Evolutionary conservation across 2,888 invertebrate species (phyloP), one percentile per base, ranked within the genome.

Genomic region (Dryococelus australis): DNA sequence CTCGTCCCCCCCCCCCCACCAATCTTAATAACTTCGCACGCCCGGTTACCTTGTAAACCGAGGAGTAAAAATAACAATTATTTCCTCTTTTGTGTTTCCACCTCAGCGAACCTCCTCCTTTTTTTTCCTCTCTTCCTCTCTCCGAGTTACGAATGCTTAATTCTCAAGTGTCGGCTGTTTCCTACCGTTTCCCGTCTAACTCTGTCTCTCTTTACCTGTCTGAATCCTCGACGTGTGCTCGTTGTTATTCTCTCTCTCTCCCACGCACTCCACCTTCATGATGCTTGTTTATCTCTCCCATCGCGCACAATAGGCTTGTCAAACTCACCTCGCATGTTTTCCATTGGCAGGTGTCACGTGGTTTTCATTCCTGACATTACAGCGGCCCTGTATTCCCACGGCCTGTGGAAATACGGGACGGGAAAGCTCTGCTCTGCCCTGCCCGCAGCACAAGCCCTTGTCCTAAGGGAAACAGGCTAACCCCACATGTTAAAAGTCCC

Each of bases 231-330:
- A 65, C 20, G 20, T 65, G 24, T n/a, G 65, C 65, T 4, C 24
- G 65, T 65, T 65, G 65, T 65, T 65, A n/a, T n/a, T 8, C 16
- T 20, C 16, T 24, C 24, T n/a, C 13, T 20, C 65, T 65, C 0
- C 65, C 35, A n/a, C n/a, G n/a, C 35, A 35, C 35, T 1, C 35
- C 35, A 35, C 35, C 35, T 35, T 35, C 35, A 35, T 35, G 35
- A 1, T 1, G 35, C 65, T 65, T 65, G 65, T 65, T 65, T 65
- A n/a, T 65, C 65, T 65, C 65, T 65, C 13, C 8, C 65, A 65
- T 65, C 65, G 65, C 65, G 20, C 24, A n/a, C 65, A 65, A 65
- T 65, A 65, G 65, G 65, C 65, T 65, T 65, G 65, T 65, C 65
- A 65, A 65, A 65, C 24, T 65, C 51, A 16, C 51, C 20, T 12